Evolutionary conservation across 2,113 vertebrate genomes (phyloP).

Genomic region (Engraulis encrasicolus): DNA sequence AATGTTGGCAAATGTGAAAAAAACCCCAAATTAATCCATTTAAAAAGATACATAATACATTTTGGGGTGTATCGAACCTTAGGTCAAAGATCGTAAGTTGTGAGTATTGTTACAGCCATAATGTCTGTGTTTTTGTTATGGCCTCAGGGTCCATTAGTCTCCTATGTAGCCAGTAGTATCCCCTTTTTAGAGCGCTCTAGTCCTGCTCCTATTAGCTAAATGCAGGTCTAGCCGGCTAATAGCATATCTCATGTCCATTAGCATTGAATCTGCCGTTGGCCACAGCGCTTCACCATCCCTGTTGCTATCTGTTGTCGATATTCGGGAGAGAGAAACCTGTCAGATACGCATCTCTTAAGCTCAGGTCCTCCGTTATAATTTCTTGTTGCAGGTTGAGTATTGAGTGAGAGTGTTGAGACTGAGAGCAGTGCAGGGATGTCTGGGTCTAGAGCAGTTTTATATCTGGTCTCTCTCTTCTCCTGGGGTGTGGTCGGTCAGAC

Average conservation of each 20-base stretch:
- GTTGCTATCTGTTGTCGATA: background rate
- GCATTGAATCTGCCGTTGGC: background rate
- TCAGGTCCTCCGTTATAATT: background rate
- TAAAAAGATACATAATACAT: too few species aligned
- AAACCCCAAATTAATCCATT: too few species aligned
- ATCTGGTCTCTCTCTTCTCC: background rate
- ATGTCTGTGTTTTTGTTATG: background rate
- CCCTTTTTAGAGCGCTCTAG: background rate
- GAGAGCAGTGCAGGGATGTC: too few species aligned
- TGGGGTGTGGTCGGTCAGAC: conserved; percentile 14
- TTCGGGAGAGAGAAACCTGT: background rate
- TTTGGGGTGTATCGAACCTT: too few species aligned
- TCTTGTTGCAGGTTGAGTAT: background rate
- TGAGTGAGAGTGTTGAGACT: background rate
- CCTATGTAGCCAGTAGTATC: background rate
- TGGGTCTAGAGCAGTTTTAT: background rate
- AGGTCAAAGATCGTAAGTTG: too few species aligned
- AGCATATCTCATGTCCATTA: background rate
- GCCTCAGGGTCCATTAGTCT: background rate
- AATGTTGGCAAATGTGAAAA: too few species aligned
- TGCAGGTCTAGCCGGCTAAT: background rate
- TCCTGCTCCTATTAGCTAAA: background rate
- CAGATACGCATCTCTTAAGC: background rate
- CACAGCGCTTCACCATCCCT: background rate
- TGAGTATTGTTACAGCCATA: too few species aligned